These are phyloP conservation scores for Leptinotarsa undecemlineata DNA, from an alignment of 1,140 invertebrate species.

Conservation along the genomic window DNA sequence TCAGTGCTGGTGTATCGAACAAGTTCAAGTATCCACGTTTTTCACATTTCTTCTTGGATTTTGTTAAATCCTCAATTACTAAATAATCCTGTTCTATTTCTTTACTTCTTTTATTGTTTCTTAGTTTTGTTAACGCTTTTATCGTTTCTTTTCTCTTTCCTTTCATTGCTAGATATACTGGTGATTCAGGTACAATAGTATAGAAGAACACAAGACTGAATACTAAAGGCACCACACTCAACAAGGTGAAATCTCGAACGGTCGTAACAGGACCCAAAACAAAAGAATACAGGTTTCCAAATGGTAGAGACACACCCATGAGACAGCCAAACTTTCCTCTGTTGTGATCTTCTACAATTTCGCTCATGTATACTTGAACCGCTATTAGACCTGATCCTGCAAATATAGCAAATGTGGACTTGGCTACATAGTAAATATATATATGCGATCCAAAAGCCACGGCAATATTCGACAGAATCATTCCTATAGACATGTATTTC, in stretches of 20 bases:
- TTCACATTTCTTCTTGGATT: slow-evolving; percentile 59
- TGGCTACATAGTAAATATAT: slow-evolving; percentile 51
- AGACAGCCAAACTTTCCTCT: slow-evolving; percentile 61
- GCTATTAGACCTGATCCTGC: slow-evolving; percentile 56
- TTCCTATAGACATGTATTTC: slow-evolving; percentile 52
- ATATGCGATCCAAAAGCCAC: slow-evolving; percentile 53
- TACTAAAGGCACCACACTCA: slow-evolving; percentile 59
- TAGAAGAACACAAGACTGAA: slow-evolving; percentile 64
- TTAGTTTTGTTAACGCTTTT: slow-evolving; percentile 66
- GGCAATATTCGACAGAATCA: slow-evolving; percentile 52
- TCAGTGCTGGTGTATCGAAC: slow-evolving; percentile 60
- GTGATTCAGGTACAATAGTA: slow-evolving; percentile 75
- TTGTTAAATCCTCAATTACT: slow-evolving; percentile 56
- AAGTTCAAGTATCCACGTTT: slow-evolving; percentile 62
- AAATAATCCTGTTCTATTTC: slow-evolving; percentile 67
- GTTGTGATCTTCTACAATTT: slow-evolving; percentile 55
- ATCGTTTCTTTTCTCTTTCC: slow-evolving; percentile 64
- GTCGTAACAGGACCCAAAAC: slow-evolving; percentile 61
- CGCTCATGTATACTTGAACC: slow-evolving; percentile 59
- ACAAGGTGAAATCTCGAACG: slow-evolving; percentile 69
- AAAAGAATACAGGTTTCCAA: slow-evolving; percentile 56
- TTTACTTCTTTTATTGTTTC: slow-evolving; percentile 60
- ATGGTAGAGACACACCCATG: slow-evolving; percentile 59
- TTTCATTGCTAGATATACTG: slow-evolving; percentile 68
- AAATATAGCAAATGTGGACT: slow-evolving; percentile 56